Base-by-base conservation (phyloP, 2,888 invertebrate genomes). In the Tenthredo livida region DNA sequence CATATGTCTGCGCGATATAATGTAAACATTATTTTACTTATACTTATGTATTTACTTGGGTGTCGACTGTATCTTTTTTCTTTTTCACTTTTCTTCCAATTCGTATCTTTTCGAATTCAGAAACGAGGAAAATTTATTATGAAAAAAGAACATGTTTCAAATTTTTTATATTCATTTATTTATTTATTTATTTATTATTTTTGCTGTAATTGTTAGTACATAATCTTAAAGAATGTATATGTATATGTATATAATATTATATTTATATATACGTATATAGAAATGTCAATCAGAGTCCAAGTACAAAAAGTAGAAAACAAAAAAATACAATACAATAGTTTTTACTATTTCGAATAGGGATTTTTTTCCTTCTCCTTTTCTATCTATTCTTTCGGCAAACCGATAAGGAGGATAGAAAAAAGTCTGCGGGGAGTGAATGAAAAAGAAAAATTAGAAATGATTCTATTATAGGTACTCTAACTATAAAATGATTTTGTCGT, bases 231-330 rank as follows among this genome's bases (percentile, higher is more conserved):
- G 61, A 61, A 25, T 61, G 25, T 75, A 78, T 33, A 9, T 33
- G 21, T 80, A 25, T 61, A 15, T 75, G 58, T 33, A 9, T 33
- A 37, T 80, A 61, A 7, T n/a, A 80, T 80, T 15, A 77, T 54
- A 58, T 37, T 37, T 37, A 70, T 70, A 37, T 70, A 10, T 17
- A 4, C 4, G 4, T 58, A n/a, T 67, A 83, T 85, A 86, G 33
- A 77, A 85, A 88, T 87, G 86, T 89, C 88, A 86, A 88, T 88
- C 88, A 88, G 84, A 84, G 89, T 82, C 87, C 88, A 88, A 88
- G 87, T 86, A 75, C 78, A 25, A 54, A 33, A 29, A 7, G 33
- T 25, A 17, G n/a, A n/a, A 17, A 75, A 47, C n/a, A 37, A 29
- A 3, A 54, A 47, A 29, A 7, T n/a, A 43, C 1, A 17, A 75